These are phyloP conservation scores for Saimiri boliviensis DNA, from an alignment of 2,113 vertebrate species.

Conservation along the genomic window DNA sequence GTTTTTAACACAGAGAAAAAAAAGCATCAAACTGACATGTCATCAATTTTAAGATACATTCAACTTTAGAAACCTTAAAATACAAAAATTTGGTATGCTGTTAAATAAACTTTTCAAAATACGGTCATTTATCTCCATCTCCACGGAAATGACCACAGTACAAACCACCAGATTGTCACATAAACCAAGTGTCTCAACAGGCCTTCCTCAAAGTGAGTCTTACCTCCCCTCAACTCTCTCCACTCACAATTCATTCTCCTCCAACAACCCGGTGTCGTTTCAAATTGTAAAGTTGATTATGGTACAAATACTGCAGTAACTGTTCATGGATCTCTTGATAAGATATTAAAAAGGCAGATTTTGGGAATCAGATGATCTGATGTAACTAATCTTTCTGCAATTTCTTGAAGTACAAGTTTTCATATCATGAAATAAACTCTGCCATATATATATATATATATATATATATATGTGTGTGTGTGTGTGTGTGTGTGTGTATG, in stretches of 20 bases:
- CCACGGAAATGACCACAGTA: background rate
- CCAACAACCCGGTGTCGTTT: background rate
- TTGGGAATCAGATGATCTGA: background rate
- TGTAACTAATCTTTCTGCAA: background rate
- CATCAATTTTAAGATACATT: background rate
- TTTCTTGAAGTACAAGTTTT: background rate
- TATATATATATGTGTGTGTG: background rate
- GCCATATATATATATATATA: background rate
- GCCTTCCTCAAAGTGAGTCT: background rate
- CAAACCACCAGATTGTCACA: background rate
- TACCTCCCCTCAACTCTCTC: background rate
- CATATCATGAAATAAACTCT: background rate
- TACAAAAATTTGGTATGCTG: background rate
- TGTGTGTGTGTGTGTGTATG: too few species aligned
- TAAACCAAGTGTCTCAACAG: background rate
- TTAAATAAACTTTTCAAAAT: background rate
- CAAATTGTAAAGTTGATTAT: background rate
- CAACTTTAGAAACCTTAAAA: background rate
- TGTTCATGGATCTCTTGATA: background rate
- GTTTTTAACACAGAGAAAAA: background rate
- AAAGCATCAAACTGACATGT: background rate
- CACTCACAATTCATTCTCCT: background rate
- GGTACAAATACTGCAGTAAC: background rate
- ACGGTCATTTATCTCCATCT: background rate
- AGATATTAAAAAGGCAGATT: background rate